A percentile compares a stretch with the other conserved stretches of the same genome.
phyloP scores from a whole-genome alignment of 1,140 invertebrate species.

The Vanessa atalanta region DNA sequence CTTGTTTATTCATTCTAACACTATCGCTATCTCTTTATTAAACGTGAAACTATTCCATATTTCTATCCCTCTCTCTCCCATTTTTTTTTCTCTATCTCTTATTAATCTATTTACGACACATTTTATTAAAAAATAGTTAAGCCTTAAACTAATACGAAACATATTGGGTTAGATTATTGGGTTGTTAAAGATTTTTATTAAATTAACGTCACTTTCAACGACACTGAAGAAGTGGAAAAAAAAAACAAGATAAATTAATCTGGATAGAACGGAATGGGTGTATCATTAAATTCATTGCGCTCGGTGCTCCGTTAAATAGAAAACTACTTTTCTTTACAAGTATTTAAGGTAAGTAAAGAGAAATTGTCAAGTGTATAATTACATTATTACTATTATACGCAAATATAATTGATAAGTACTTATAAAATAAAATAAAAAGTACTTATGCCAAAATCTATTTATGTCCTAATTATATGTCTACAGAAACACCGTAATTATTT shows the following conservation, averaged over 20 bases:
- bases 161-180: too few species aligned
- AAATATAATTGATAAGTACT: too few species aligned
- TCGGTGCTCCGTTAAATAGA: background rate
- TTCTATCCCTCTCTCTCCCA: background rate
- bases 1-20: background rate
- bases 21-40: background rate
- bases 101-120: too few species aligned
- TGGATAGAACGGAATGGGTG: slow-evolving; percentile 5
- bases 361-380: background rate
- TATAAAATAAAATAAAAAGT: too few species aligned
- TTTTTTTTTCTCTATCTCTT: background rate
- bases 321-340: background rate
- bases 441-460: too few species aligned
- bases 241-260: slow-evolving; percentile 31
- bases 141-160: too few species aligned
- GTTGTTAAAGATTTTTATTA: background rate
- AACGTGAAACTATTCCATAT: background rate
- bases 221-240: slow-evolving; percentile 10
- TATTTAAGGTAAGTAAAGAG: background rate
- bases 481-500: too few species aligned
- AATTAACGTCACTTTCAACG: slow-evolving; percentile 13
- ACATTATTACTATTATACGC: background rate
- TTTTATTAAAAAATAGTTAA: too few species aligned
- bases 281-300: slow-evolving; percentile 31
- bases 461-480: too few species aligned